Base-by-base conservation (phyloP, 92 coral and sea anemone species). In the Epizoanthus stellaris region DNA sequence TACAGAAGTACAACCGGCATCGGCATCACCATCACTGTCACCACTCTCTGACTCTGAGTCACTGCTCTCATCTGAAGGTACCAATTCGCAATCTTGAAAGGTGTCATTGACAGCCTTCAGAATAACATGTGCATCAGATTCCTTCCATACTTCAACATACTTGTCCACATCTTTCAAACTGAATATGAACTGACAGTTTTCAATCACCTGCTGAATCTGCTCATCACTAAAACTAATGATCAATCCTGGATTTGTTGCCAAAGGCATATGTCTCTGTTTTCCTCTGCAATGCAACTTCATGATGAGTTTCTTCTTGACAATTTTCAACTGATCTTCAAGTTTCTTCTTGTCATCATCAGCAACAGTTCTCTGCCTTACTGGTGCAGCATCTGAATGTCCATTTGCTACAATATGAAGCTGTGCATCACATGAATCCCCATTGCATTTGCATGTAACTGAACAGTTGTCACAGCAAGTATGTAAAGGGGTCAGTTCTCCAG, bases 171-270 rank as follows among this genome's bases (percentile, higher is more conserved):
- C 89, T 12, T 82, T 88, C 77, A 86, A 17, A 4, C 73, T 59
- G 63, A 86, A 90, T 13, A 90, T 66, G 45, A 60, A 58, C 1
- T 53, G 63, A 54, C 64, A 59, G 52, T 86, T 79, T 52, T 53
- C 73, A 7, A 56, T 21, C 17, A 86, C 93, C 57, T 90, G 93
- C 7, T 53, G 17, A 71, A 86, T 75, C 49, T 90, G 93, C 14
- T 80, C 3, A 38, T 86, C 89, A 3, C 85, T 71, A 75, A 89
- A 90, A 36, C 93, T 87, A 16, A 90, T 10, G 6, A 86, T 77
- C 74, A 86, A 86, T 42, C 77, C 40, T 8, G 73, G 73, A 67
- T 30, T 67, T 15, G n/a, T 71, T 54, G 8, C 5, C 34, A 68
- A 70, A 19, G 38, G 25, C 13, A 67, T 23, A 23, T 16, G 40